Base-by-base conservation (phyloP, 2,113 vertebrate species). In the Aptenodytes forsteri region DNA sequence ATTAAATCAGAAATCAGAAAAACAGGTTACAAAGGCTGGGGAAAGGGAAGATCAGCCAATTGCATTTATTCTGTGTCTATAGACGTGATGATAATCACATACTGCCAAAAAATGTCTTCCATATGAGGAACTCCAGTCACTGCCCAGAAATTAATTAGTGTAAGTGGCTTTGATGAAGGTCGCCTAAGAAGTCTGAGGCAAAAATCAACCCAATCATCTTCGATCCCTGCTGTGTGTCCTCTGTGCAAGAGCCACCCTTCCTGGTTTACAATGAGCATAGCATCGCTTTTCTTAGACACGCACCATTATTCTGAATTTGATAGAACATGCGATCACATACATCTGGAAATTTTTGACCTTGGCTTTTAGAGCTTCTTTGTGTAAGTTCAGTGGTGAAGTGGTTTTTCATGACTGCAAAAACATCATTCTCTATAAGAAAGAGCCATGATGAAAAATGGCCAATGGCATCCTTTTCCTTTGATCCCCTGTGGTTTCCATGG, bases 241-340 rank as follows among this genome's bases (percentile, higher is more conserved):
- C 76, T 40, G 49, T 32, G 54, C 18, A 34, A 49, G 17, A 81
- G 10, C 30, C 56, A 17, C 38, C 65, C 47, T 14, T 54, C 54
- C 40, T 69, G 55, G 23, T 3, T 82, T 59, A 27, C 22, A 36
- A 17, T 7, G 52, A 95, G 19, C 26, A 13, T 4, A n/a, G 17
- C 16, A 7, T 17, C 44, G 54, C 16, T 84, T 71, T 78, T 16
- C 52, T 72, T 21, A 11, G 49, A 12, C 22, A 26, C 0, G 0
- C 20, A 15, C 6, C 25, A 3, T n/a, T 50, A 29, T n/a, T 50
- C 36, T 44, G 62, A 54, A 23, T 55, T 65, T 21, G 36, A 42
- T 11, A n/a, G 62, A 50, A 50, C 8, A 3, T 23, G 13, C 0
- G 1, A 1, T 44, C 83, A 36, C 30, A 1, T 12, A 1, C 6